These are phyloP conservation scores for Gallinago stenura DNA, from an alignment of 2,797 vertebrate species.

Conservation along the genomic window DNA sequence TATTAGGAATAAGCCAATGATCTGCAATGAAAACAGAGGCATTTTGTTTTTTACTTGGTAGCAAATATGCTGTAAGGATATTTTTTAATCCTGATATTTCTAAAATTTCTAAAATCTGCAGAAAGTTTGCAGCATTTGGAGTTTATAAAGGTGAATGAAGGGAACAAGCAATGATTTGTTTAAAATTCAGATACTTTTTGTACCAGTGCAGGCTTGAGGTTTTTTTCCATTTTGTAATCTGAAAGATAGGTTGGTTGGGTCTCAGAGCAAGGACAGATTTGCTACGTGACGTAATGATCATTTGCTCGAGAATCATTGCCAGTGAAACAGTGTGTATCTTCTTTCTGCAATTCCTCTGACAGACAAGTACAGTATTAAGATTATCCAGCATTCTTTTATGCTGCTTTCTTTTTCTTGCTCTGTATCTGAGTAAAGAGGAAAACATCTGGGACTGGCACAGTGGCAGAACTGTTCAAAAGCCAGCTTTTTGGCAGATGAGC, in stretches of 20 bases:
- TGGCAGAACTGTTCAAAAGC: neutral
- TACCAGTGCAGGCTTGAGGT: neutral
- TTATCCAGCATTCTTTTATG: neutral
- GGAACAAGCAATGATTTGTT: neutral
- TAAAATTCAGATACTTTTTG: neutral
- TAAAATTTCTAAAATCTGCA: neutral
- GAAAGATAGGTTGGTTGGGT: neutral
- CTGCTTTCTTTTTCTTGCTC: neutral
- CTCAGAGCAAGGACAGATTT: neutral
- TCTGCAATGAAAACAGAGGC: neutral
- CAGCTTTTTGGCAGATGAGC: neutral
- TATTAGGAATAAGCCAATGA: neutral
- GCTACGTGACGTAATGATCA: neutral
- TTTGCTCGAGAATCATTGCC: neutral
- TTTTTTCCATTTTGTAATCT: neutral
- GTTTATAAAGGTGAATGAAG: accelerated
- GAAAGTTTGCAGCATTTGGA: neutral
- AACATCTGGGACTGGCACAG: neutral
- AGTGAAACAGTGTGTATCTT: neutral
- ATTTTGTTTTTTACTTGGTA: neutral
- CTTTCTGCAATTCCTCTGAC: neutral
- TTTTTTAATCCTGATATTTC: neutral
- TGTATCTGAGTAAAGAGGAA: neutral
- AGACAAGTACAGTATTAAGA: neutral
- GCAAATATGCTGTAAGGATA: neutral